Evolutionary conservation across 2,888 invertebrate species (phyloP), one percentile per base, ranked within the genome.

Genomic region (Euproctis similis): DNA sequence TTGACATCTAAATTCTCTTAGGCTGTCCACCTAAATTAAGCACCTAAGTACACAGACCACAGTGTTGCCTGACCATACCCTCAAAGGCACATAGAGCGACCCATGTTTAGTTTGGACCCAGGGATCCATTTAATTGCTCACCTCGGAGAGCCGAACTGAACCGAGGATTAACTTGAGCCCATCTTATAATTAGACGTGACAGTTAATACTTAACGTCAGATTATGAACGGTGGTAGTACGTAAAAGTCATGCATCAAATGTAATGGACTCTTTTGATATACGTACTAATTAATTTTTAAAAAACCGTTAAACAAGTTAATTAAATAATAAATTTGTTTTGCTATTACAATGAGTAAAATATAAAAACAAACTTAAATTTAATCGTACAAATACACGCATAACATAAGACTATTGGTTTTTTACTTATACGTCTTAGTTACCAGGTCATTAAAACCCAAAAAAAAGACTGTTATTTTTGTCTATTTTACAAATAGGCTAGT

Each of bases 171-270:
- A 49, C 43, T 53, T 46, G 39, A 49, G 44, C 52, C 59, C 52
- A 57, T 61, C 53, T 59, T 55, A 53, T 55, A 56, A 62, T 62
- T 53, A 54, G 51, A 37, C 32, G 24, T 27, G 42, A 42, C 39
- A 35, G 36, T 46, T 44, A 39, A 25, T n/a, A n/a, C n/a, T n/a
- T n/a, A n/a, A n/a, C 44, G 32, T 32, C 30, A 48, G 47, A 48
- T 55, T 46, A 46, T 28, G 28, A 18, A 26, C 23, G 24, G 28
- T 33, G 24, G 32, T 33, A 19, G 24, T 22, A 8, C 14, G 17
- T 25, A 37, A 48, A 35, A 35, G 32, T 28, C 17, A 14, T 23
- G 21, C 21, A 2, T 9, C 4, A n/a, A n/a, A n/a, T n/a, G n/a
- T n/a, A n/a, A n/a, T n/a, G n/a, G n/a, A n/a, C n/a, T n/a, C n/a